Conservation (phyloP, 2,113 vertebrate genomes). For the Myiozetetes cayanensis region DNA sequence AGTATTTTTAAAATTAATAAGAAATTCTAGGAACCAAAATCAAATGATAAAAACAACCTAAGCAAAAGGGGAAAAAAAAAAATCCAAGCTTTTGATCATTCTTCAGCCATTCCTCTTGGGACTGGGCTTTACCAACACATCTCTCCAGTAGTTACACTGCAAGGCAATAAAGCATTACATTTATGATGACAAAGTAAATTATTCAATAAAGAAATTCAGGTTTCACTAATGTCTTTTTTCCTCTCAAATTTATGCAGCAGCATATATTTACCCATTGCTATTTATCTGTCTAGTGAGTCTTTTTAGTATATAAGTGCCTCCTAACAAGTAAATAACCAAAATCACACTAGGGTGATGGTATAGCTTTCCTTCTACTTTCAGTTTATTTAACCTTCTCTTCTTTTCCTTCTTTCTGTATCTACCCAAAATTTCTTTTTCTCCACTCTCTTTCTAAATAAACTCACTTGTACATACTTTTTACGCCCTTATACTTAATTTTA, state of each 20-base stretch:
- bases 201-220: slow-evolving; percentile 56
- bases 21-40: neutral
- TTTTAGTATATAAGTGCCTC: neutral
- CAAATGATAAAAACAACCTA: neutral
- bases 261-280: neutral
- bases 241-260: slow-evolving; percentile 13
- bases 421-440: neutral
- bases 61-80: neutral
- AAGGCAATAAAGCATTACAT: slow-evolving; percentile 13
- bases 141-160: slow-evolving; percentile 10
- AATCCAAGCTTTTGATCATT: slow-evolving; percentile 58
- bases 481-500: neutral
- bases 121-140: slow-evolving; percentile 4
- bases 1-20: slow-evolving; percentile 17
- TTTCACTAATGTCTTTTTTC: slow-evolving; percentile 36
- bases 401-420: neutral
- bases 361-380: neutral
- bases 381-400: neutral
- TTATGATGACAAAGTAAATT: slow-evolving; percentile 62
- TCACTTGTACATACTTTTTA: neutral
- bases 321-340: slow-evolving; percentile 19
- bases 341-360: neutral
- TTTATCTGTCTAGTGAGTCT: neutral
- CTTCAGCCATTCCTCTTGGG: neutral
- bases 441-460: neutral